A percentile compares a stretch with the other conserved stretches of the same genome.
phyloP scores from a whole-genome alignment of 2,888 invertebrate species.

The Ophion costatus region DNA sequence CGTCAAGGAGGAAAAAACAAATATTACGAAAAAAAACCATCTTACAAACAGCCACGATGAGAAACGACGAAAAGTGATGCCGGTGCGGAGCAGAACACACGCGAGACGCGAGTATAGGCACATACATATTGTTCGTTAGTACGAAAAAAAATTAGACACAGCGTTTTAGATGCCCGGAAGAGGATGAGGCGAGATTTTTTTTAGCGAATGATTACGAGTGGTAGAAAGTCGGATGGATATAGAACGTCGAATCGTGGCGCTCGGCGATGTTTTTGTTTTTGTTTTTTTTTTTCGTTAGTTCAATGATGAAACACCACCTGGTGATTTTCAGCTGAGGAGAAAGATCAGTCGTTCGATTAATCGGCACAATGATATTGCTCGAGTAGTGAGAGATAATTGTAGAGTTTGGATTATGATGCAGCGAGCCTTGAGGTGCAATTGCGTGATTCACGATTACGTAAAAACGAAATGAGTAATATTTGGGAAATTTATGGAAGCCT shows the following conservation, averaged over 20 bases:
- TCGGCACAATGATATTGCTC: slow-evolving; percentile 48
- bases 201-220: slow-evolving; percentile 57
- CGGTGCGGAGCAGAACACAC: not conserved
- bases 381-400: slow-evolving; percentile 66
- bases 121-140: slow-evolving; percentile 50
- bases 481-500: slow-evolving; percentile 13
- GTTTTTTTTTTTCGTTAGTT: slow-evolving; percentile 64
- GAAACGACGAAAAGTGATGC: not conserved
- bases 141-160: slow-evolving; percentile 45
- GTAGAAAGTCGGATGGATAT: slow-evolving; percentile 55
- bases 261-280: slow-evolving; percentile 42
- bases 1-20: not conserved
- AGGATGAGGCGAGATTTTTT: slow-evolving; percentile 34
- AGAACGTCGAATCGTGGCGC: slow-evolving; percentile 57
- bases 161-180: slow-evolving; percentile 47
- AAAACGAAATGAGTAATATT: slow-evolving; percentile 33
- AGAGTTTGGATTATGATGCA: slow-evolving; percentile 33
- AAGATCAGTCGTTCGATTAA: slow-evolving; percentile 68
- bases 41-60: not conserved
- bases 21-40: not conserved
- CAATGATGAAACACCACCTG: slow-evolving; percentile 67
- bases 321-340: slow-evolving; percentile 66
- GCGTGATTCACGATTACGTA: slow-evolving; percentile 61
- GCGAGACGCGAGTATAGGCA: not conserved
- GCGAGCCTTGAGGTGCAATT: slow-evolving; percentile 32